Conservation (phyloP, 2,888 invertebrate genomes). For the Nomada goodeniana region DNA sequence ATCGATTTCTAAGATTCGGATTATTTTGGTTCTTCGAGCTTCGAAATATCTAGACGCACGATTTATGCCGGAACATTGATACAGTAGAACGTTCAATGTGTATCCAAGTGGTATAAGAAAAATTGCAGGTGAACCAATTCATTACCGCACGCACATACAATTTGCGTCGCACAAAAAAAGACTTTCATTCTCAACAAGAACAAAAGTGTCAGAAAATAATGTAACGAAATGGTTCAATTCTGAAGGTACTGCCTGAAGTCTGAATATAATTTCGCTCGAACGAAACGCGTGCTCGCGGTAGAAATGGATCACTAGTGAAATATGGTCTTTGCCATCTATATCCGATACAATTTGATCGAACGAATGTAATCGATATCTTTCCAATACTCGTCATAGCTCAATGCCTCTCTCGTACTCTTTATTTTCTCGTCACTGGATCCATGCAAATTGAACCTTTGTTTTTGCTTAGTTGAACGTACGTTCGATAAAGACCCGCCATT, state of each 20-base stretch:
- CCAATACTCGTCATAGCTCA: not conserved
- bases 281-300: not conserved
- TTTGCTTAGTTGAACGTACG: not conserved
- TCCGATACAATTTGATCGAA: conserved; percentile 2
- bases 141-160: too few relatives aligned
- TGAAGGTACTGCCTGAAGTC: too few relatives aligned
- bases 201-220: not conserved
- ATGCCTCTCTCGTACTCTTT: not conserved
- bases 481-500: not conserved
- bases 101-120: too few relatives aligned
- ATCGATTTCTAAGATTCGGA: not conserved
- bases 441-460: not conserved
- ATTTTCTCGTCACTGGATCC: not conserved
- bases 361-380: conserved; percentile 1
- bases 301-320: not conserved
- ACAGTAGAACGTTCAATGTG: too few relatives aligned
- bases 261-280: not conserved
- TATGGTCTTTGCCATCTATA: not conserved
- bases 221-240: not conserved
- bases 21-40: not conserved
- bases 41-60: not conserved
- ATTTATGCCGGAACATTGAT: not conserved
- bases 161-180: not conserved
- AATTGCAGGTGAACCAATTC: too few relatives aligned
- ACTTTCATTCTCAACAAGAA: not conserved